phyloP scores from a whole-genome alignment of 2,888 invertebrate species.

The Polyommatus icarus region DNA sequence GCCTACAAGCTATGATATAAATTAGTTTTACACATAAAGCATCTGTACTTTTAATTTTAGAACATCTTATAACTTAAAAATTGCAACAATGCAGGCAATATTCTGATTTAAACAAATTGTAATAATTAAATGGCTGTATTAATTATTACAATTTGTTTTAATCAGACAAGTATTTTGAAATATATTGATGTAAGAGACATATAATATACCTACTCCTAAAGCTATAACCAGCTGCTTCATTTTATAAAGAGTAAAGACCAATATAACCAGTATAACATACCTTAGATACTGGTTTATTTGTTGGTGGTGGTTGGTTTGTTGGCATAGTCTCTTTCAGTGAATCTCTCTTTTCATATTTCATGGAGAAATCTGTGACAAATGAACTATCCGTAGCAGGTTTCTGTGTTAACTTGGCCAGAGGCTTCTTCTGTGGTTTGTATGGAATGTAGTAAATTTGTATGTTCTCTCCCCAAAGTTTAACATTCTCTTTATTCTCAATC shows the following conservation, averaged over 20 bases:
- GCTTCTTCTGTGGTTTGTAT: slow-evolving; percentile 63
- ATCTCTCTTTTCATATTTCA: slow-evolving; percentile 62
- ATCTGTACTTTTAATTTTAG: too few species aligned
- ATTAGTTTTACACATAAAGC: too few species aligned
- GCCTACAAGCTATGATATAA: too few species aligned
- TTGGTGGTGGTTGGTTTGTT: slow-evolving; percentile 33
- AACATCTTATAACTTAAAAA: too few species aligned
- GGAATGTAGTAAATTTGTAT: slow-evolving; percentile 68
- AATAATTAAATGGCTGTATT: too few species aligned
- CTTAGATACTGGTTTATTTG: slow-evolving; percentile 51
- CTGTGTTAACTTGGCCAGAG: slow-evolving; percentile 60
- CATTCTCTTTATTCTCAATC: slow-evolving; percentile 55
- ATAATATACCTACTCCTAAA: too few species aligned
- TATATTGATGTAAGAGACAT: too few species aligned
- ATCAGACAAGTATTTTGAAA: too few species aligned
- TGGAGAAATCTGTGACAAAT: slow-evolving; percentile 72
- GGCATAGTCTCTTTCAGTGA: slow-evolving; percentile 43
- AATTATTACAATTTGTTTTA: too few species aligned
- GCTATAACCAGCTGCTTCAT: too few species aligned
- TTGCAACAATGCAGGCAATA: too few species aligned
- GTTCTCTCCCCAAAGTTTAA: slow-evolving; percentile 71
- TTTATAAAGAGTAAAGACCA: neutral
- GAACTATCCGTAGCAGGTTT: slow-evolving; percentile 62
- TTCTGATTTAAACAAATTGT: too few species aligned
- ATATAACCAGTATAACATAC: slow-evolving; percentile 44